Conservation (phyloP, 2,113 vertebrate species). For the Elephantulus edwardii region DNA sequence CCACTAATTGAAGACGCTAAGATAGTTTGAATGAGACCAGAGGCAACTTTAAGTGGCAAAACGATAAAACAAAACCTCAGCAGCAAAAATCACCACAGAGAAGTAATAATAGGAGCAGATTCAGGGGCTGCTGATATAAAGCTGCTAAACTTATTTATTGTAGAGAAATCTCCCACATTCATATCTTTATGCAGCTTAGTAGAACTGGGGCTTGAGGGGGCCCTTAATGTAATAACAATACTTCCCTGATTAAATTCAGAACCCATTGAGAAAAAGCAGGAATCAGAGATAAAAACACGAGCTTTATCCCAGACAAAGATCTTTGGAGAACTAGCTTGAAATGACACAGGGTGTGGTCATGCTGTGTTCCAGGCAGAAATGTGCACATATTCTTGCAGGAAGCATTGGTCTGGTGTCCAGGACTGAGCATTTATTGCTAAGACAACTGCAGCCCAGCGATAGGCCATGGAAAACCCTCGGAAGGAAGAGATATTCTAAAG, state of each 20-base stretch:
- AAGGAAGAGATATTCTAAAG: background rate
- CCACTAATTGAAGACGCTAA: slow-evolving; percentile 12
- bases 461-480: background rate
- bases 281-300: background rate
- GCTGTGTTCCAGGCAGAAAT: background rate
- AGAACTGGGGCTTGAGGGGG: background rate
- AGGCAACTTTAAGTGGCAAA: background rate
- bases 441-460: background rate
- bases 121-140: background rate
- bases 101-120: background rate
- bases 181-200: background rate
- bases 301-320: background rate
- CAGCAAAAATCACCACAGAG: background rate
- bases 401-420: background rate
- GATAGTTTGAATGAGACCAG: background rate
- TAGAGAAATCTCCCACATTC: background rate
- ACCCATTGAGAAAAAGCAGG: background rate
- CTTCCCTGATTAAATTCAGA: background rate
- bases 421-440: background rate
- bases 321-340: background rate
- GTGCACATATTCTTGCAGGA: background rate
- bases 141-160: background rate
- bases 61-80: background rate
- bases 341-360: background rate
- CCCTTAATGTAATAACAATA: background rate